These are phyloP conservation scores for Nanger granti DNA, from an alignment of 2,113 vertebrate species.

Conservation along the genomic window DNA sequence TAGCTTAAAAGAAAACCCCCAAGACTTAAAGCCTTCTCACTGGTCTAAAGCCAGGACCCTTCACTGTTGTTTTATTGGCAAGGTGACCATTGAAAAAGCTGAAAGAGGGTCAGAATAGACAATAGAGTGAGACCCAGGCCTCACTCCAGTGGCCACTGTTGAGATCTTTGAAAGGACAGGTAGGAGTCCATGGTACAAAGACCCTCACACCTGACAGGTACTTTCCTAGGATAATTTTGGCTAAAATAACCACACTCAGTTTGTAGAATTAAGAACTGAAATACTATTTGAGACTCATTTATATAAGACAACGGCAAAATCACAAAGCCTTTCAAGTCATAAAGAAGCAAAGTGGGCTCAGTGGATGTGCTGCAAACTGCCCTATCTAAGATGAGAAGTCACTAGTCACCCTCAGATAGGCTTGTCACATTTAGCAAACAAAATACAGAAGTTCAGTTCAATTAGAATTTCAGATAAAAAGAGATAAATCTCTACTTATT, in stretches of 20 bases:
- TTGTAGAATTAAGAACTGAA: not conserved
- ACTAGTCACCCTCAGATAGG: not conserved
- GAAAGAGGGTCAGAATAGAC: not conserved
- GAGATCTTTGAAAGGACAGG: not conserved
- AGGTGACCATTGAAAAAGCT: not conserved
- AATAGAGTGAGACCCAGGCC: rapidly evolving
- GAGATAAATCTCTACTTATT: not conserved
- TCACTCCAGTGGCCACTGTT: not conserved
- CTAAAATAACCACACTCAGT: not conserved
- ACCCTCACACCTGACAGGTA: not conserved
- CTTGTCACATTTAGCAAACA: not conserved
- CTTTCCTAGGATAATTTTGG: not conserved
- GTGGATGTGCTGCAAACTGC: not conserved
- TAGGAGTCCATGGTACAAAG: not conserved
- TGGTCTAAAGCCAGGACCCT: not conserved
- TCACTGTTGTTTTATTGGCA: not conserved
- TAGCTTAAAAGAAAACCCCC: not conserved
- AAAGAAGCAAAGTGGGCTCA: not conserved
- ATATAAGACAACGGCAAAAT: not conserved
- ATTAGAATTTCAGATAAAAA: constrained; percentile 20
- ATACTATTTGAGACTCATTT: not conserved
- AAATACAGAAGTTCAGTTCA: not conserved
- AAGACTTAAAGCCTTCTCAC: not conserved
- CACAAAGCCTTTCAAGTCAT: not conserved
- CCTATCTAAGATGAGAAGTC: not conserved